A percentile compares a stretch with the other conserved stretches of the same genome.
phyloP scores from a whole-genome alignment of 1,140 invertebrate genomes.

The Scaptodrosophila lebanonensis region DNA sequence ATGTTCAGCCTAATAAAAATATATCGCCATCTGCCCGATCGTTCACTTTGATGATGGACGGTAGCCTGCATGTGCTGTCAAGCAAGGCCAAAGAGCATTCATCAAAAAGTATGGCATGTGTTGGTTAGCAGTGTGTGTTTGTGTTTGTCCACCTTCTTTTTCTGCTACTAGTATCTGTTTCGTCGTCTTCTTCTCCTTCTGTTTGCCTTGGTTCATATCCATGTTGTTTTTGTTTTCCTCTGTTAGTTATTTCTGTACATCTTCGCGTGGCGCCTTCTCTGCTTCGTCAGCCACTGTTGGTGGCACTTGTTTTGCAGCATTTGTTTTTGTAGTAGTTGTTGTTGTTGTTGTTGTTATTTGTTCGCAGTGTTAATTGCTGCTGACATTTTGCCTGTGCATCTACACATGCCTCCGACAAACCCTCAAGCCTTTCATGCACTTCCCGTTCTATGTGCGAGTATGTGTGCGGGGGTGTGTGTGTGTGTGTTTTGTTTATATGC shows the following conservation, averaged over 20 bases:
- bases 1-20: too few relatives aligned
- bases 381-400: conserved; percentile 43
- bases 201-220: too few relatives aligned
- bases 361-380: conserved; percentile 64
- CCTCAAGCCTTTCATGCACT: too few relatives aligned
- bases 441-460: too few relatives aligned
- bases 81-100: conserved; percentile 63
- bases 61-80: too few relatives aligned
- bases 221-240: conserved; percentile 20
- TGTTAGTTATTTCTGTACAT: conserved; percentile 54
- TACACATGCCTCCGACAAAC: conserved; percentile 6
- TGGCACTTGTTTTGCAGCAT: conserved; percentile 40
- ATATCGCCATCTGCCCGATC: too few relatives aligned
- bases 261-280: too few relatives aligned
- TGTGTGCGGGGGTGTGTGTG: neutral
- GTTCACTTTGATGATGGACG: too few relatives aligned
- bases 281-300: too few relatives aligned
- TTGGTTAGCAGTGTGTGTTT: neutral
- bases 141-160: too few relatives aligned
- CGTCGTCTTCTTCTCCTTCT: neutral
- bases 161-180: neutral
- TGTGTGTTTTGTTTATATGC: neutral
- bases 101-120: conserved; percentile 45
- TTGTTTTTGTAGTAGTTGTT: conserved; percentile 25
- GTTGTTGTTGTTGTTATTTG: conserved; percentile 34